Evolutionary conservation across 1,140 invertebrate genomes (phyloP).

Genomic region (Nasonia giraulti): DNA sequence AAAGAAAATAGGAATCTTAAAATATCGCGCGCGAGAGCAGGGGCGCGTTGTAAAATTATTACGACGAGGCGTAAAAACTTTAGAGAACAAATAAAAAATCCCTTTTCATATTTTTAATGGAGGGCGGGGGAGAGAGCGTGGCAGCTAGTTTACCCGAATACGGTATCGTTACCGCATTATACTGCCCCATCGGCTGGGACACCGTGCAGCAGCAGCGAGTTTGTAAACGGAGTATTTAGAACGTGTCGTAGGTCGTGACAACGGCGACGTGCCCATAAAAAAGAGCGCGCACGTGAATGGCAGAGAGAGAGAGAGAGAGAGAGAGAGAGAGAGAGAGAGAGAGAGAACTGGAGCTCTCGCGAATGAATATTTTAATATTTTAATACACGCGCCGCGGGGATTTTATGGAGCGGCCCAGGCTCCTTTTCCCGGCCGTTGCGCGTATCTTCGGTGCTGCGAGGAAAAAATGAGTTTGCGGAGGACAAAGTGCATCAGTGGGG

Average conservation of each 20-base stretch:
- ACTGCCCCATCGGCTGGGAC: slow-evolving; percentile 38
- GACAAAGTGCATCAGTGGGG: background rate
- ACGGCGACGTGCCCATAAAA: slow-evolving; percentile 58
- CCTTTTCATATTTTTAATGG: slow-evolving; percentile 9
- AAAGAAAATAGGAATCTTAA: slow-evolving; percentile 1
- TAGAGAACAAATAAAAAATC: slow-evolving; percentile 1
- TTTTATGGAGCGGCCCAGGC: slow-evolving; percentile 71
- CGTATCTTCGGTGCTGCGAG: background rate
- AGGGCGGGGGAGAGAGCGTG: background rate
- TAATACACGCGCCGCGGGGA: slow-evolving; percentile 74
- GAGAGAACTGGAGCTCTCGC: background rate
- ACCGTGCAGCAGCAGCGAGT: slow-evolving; percentile 30
- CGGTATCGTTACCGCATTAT: slow-evolving; percentile 36
- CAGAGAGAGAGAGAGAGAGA: too few relatives aligned
- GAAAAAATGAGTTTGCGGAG: slow-evolving; percentile 3
- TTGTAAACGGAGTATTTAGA: slow-evolving; percentile 62
- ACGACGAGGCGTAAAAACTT: background rate
- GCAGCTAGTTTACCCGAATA: background rate
- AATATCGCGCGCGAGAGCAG: background rate
- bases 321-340: too few relatives aligned
- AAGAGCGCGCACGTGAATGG: slow-evolving; percentile 64
- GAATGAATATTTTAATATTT: slow-evolving; percentile 74
- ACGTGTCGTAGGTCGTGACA: slow-evolving; percentile 69
- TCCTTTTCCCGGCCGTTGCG: background rate
- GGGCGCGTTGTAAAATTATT: background rate